Base-by-base conservation (phyloP, 2,797 vertebrate species). In the Toxotes lorentzi region DNA sequence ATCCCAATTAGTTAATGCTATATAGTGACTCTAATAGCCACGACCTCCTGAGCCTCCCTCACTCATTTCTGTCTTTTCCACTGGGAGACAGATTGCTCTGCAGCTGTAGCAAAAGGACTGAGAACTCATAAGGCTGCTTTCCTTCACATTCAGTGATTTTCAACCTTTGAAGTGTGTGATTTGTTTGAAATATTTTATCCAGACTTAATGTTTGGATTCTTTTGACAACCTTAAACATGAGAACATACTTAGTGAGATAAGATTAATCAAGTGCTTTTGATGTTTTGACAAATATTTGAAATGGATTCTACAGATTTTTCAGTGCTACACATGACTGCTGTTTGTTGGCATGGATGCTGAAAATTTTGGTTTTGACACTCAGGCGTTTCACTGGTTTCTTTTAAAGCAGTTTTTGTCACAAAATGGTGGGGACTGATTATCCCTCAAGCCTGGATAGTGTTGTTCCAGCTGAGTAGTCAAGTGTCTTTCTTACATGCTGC, bases 381-480 rank as follows among this genome's bases (percentile, higher is more conserved):
- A 61, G 71, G 73, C 76, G n/a, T 58, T 72, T 59, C 35, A 63
- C 58, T 54, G 53, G 56, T 76, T 76, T 78, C 40, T 70, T 87
- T 79, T 76, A 78, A 80, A 81, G 51, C 58, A 73, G 76, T 73
- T 83, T 81, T 82, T 70, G 63, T 76, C 84, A 82, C 40, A 80
- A 76, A 88, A 83, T 71, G 78, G 81, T 84, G 82, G 64, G 64
- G 65, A 50, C 83, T 89, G 88, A 91, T 89, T 86, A 83, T 86
- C 79, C 80, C 78, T 35, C 14, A 27, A 86, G 86, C 81, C 67
- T 75, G 79, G 81, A 73, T 82, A 58, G 76, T 83, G 72, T 80
- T 82, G 88, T 91, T 92, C 83, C 89, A 91, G 85, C 80, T 88
- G 88, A 92, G 85, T 90, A 90, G 90, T 90, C 81, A 84, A 85